These are phyloP conservation scores for Alosa alosa DNA, from an alignment of 2,113 vertebrate species.

Conservation along the genomic window DNA sequence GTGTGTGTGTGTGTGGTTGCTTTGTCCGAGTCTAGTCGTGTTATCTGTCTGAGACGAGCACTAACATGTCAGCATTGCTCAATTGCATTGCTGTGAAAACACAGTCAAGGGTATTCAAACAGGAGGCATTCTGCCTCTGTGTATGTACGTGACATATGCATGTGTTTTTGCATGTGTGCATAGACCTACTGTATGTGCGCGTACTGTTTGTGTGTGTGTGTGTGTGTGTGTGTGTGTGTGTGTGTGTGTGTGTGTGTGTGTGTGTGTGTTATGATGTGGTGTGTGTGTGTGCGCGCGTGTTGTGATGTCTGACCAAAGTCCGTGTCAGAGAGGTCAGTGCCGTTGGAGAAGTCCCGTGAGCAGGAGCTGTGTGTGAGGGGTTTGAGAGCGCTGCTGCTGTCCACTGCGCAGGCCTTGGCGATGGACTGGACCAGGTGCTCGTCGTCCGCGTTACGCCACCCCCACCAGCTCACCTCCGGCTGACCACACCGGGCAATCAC, in stretches of 20 bases:
- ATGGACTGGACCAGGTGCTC: conserved; percentile 96
- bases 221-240: background rate
- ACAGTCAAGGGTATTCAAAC: background rate
- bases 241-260: background rate
- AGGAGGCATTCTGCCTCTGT: background rate
- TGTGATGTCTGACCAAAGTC: conserved; percentile 82
- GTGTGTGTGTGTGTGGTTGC: conserved; percentile 7
- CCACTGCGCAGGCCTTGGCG: conserved; percentile 90
- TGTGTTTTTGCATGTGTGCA: background rate
- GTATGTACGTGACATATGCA: background rate
- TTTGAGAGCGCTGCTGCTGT: conserved; percentile 70
- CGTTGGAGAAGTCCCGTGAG: conserved; percentile 74
- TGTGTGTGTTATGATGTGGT: background rate
- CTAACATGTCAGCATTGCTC: conserved; percentile 33
- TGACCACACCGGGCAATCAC: conserved; percentile 96
- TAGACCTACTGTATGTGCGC: background rate
- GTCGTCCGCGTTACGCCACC: conserved; percentile 95
- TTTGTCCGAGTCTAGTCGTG: background rate
- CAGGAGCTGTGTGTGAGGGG: conserved; percentile 73
- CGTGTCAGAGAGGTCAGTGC: conserved; percentile 84
- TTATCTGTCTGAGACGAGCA: conserved; percentile 41
- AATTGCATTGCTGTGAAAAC: background rate
- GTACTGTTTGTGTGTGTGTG: background rate
- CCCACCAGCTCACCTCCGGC: conserved; percentile 99
- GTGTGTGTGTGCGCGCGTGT: background rate